Evolutionary conservation across 2,797 vertebrate genomes (phyloP).

Genomic region (Bryconaethiops microstoma): DNA sequence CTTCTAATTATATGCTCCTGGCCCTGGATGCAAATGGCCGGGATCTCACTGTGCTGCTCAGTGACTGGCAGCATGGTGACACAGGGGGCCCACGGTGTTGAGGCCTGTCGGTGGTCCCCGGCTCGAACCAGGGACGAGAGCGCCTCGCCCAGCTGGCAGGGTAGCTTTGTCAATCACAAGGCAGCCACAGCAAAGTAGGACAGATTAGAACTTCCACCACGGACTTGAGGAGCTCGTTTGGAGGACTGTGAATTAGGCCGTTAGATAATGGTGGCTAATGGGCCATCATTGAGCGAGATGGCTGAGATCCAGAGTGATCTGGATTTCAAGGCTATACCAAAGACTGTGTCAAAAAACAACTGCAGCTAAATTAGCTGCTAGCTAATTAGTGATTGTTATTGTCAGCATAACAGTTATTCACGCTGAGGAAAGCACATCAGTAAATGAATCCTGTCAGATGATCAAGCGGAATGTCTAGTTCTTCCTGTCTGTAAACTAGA

Average conservation of each 20-base stretch:
- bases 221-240: slow-evolving; percentile 40
- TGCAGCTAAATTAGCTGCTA: slow-evolving; percentile 8
- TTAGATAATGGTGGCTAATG: slow-evolving; percentile 46
- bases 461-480: slow-evolving; percentile 15
- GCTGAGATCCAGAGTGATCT: slow-evolving; percentile 4
- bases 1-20: slow-evolving; percentile 84
- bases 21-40: slow-evolving; percentile 80
- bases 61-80: slow-evolving; percentile 72
- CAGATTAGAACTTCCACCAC: slow-evolving; percentile 46
- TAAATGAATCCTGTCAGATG: slow-evolving; percentile 17
- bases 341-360: not conserved
- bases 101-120: slow-evolving; percentile 59
- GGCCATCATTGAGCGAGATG: slow-evolving; percentile 21
- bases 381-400: slow-evolving; percentile 5
- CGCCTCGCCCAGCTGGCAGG: slow-evolving; percentile 29
- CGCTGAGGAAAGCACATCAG: not conserved
- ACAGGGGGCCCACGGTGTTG: slow-evolving; percentile 63
- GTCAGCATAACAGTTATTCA: not conserved
- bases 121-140: slow-evolving; percentile 50
- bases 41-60: slow-evolving; percentile 67
- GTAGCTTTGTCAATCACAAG: slow-evolving; percentile 60
- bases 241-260: slow-evolving; percentile 46
- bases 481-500: not conserved
- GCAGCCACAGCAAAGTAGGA: slow-evolving; percentile 19
- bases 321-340: slow-evolving; percentile 20